Percentiles rank a stretch among this genome's conserved stretches.
Conservation (phyloP, 2,888 invertebrate species). For the Aleiodes testaceus region DNA sequence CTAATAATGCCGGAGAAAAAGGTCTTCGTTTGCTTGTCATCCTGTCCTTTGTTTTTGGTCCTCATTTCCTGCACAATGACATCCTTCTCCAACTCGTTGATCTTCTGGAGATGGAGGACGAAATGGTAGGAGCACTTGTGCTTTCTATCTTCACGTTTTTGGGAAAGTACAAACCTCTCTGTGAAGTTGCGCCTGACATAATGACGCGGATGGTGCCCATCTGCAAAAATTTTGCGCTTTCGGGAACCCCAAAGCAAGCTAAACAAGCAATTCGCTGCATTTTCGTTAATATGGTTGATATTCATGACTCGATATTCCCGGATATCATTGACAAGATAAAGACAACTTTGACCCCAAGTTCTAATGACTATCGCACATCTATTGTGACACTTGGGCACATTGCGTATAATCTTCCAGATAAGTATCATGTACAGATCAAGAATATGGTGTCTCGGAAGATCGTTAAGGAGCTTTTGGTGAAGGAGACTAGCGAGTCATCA, state of each 20-base stretch:
- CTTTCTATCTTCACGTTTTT: slow-evolving; percentile 89
- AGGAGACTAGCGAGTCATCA: slow-evolving; percentile 78
- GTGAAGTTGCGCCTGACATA: slow-evolving; percentile 84
- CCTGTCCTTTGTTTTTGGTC: slow-evolving; percentile 93
- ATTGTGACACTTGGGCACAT: slow-evolving; percentile 96
- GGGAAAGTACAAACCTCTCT: slow-evolving; percentile 88
- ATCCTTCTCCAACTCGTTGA: slow-evolving; percentile 85
- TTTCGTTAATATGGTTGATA: slow-evolving; percentile 83
- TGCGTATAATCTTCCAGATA: slow-evolving; percentile 91
- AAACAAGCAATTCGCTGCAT: slow-evolving; percentile 97
- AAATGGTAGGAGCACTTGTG: slow-evolving; percentile 85
- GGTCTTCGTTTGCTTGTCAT: slow-evolving; percentile 91
- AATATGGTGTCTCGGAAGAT: slow-evolving; percentile 96
- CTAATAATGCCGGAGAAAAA: slow-evolving; percentile 88
- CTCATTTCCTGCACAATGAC: slow-evolving; percentile 91
- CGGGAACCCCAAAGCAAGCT: slow-evolving; percentile 95
- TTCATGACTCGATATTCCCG: slow-evolving; percentile 85
- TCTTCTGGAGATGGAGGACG: slow-evolving; percentile 87
- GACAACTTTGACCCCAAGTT: slow-evolving; percentile 82
- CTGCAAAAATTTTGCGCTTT: slow-evolving; percentile 90
- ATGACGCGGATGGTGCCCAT: slow-evolving; percentile 88
- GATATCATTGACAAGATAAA: slow-evolving; percentile 88
- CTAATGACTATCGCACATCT: slow-evolving; percentile 91
- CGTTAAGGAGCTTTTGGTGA: slow-evolving; percentile 94
- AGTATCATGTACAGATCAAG: slow-evolving; percentile 92